These are phyloP conservation scores for Coturnix japonica DNA, from an alignment of 2,113 vertebrate species.

Conservation along the genomic window DNA sequence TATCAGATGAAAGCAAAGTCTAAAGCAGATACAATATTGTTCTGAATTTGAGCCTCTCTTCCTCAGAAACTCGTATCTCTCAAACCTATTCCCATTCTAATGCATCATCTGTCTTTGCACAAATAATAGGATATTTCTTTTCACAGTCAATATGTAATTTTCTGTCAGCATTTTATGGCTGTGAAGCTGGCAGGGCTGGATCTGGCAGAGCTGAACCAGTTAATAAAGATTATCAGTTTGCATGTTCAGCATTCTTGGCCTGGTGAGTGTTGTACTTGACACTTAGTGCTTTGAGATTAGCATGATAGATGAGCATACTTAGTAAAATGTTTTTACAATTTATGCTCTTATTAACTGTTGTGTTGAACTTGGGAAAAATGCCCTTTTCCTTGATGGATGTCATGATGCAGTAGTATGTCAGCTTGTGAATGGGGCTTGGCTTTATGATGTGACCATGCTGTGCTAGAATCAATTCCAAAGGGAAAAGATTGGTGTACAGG, in stretches of 20 bases:
- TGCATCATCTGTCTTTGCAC: neutral
- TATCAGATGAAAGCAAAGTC: neutral
- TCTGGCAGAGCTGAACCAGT: neutral
- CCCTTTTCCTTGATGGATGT: neutral
- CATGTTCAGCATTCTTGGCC: conserved; percentile 47
- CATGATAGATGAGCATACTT: conserved; percentile 40
- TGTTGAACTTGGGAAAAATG: neutral
- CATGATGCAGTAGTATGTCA: neutral
- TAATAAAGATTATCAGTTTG: conserved; percentile 22
- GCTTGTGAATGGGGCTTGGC: neutral
- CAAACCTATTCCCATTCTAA: neutral
- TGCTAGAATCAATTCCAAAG: neutral
- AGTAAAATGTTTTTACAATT: conserved; percentile 33
- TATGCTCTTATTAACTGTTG: conserved; percentile 29
- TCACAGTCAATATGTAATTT: neutral
- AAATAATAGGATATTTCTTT: neutral
- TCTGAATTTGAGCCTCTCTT: neutral
- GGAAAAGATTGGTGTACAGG: neutral
- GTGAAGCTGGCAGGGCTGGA: conserved; percentile 21
- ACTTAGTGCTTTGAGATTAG: conserved; percentile 55
- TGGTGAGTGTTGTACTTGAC: conserved; percentile 27
- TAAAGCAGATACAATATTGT: neutral
- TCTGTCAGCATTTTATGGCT: neutral
- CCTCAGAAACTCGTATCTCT: neutral
- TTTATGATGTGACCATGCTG: neutral